Percentiles rank a stretch among this genome's conserved stretches.
Conservation (phyloP, 2,797 vertebrate genomes). For the Oreochromis grahami region DNA sequence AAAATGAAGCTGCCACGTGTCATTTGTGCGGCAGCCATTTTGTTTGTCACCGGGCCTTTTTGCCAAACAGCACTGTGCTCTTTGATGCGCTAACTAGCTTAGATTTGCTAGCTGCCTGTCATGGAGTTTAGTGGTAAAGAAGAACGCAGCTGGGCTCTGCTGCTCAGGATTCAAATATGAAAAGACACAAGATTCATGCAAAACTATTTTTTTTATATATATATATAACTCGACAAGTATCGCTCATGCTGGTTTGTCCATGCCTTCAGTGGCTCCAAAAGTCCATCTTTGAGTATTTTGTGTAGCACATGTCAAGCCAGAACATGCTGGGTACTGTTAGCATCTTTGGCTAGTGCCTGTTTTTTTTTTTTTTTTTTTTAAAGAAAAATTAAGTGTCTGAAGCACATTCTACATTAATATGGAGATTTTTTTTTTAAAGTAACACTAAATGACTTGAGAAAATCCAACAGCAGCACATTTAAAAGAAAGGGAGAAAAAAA, state of each 20-base stretch:
- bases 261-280: slow-evolving; percentile 61
- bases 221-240: slow-evolving; percentile 56
- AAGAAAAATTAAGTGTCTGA: slow-evolving; percentile 13
- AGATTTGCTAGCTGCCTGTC: slow-evolving; percentile 51
- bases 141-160: slow-evolving; percentile 46
- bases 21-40: slow-evolving; percentile 42
- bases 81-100: slow-evolving; percentile 39
- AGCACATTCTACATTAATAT: slow-evolving; percentile 55
- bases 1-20: slow-evolving; percentile 38
- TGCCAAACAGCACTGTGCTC: slow-evolving; percentile 61
- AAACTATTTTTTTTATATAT: slow-evolving; percentile 47
- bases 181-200: slow-evolving; percentile 76
- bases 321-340: slow-evolving; percentile 56
- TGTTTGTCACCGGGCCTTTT: slow-evolving; percentile 39
- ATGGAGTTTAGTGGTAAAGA: slow-evolving; percentile 53
- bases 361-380: background rate
- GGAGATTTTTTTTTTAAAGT: slow-evolving; percentile 17
- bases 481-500: background rate
- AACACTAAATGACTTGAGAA: slow-evolving; percentile 35
- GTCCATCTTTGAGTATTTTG: slow-evolving; percentile 40
- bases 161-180: slow-evolving; percentile 62
- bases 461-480: slow-evolving; percentile 49
- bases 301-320: slow-evolving; percentile 44
- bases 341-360: slow-evolving; percentile 64
- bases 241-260: slow-evolving; percentile 74